Evolutionary conservation across 2,888 invertebrate genomes (phyloP).

Genomic region (Thymelicus lineola): DNA sequence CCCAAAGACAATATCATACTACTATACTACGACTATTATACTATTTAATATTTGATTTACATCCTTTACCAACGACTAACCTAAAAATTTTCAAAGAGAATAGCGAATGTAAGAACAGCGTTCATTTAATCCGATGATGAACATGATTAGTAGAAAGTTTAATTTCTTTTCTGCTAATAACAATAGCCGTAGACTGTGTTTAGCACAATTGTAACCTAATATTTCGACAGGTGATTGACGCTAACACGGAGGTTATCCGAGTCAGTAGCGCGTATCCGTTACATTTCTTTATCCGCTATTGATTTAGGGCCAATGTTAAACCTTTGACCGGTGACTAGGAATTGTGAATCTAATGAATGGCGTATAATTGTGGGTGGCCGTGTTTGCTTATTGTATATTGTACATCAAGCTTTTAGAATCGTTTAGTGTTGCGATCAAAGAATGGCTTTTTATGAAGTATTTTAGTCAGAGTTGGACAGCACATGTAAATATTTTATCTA

Average conservation of each 20-base stretch:
- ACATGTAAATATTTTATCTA: not conserved
- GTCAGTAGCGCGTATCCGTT: slow-evolving; percentile 46
- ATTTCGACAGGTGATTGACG: slow-evolving; percentile 56
- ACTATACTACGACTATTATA: too few relatives aligned
- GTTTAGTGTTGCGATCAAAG: not conserved
- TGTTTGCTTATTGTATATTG: slow-evolving; percentile 5
- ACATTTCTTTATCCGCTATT: slow-evolving; percentile 38
- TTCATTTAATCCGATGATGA: slow-evolving; percentile 18
- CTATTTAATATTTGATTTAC: not conserved
- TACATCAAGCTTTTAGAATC: not conserved
- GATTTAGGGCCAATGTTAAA: slow-evolving; percentile 52
- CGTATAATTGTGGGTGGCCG: slow-evolving; percentile 8
- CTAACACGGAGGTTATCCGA: slow-evolving; percentile 59
- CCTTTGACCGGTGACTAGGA: slow-evolving; percentile 55
- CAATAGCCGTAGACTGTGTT: slow-evolving; percentile 15
- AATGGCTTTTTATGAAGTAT: not conserved
- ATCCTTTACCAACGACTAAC: not conserved
- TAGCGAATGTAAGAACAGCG: not conserved
- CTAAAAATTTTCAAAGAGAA: not conserved
- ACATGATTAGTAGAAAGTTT: slow-evolving; percentile 35
- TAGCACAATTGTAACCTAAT: slow-evolving; percentile 32
- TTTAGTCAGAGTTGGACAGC: not conserved
- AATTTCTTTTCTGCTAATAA: slow-evolving; percentile 31
- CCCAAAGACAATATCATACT: too few relatives aligned
- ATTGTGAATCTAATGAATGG: slow-evolving; percentile 20